Evolutionary conservation across 2,113 vertebrate species (phyloP), one percentile per base, ranked within the genome.

Genomic region (Eupsittula cactorum): DNA sequence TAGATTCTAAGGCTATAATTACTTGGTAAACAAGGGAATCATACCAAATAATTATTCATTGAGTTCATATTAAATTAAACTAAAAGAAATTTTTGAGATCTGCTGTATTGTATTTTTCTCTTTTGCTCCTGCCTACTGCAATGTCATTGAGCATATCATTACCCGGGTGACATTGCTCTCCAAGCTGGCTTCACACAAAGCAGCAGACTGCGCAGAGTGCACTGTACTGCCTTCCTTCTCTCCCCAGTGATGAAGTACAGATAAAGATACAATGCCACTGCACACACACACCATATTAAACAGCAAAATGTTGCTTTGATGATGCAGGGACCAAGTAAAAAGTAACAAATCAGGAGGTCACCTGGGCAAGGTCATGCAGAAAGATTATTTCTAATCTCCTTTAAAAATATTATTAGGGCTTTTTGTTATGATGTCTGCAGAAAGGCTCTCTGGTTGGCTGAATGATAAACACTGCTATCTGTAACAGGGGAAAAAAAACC

Each of bases 1-100:
- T 97, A 98, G 97, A 98, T 98, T 98, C 97, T 97, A 97, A 98
- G 97, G 96, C 94, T 86, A 96, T 98, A 98, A 98, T 98, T 98
- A 98, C 97, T 98, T 69, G 37, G 97, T 98, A 98, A 98, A 98
- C 97, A 98, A 97, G 97, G 97, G 98, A 98, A 97, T 98, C 96
- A 65, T 84, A 92, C 95, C 94, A 98, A 98, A 98, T 97, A 97
- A 98, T 98, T 97, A 97, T 96, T 97, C 95, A 97, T 82, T 27
- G 95, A 96, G 79, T 93, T 97, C 78, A 84, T 79, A 97, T 96
- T 96, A 97, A 98, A 98, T 97, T 95, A 95, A 97, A 96, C 41
- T 79, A 77, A 88, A 89, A 68, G 37, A 90, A 79, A 46, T 91
- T 96, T 60, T 39, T 23, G 50, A 92, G 90, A 60, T 50, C 81